These are phyloP conservation scores for Microchrysa polita DNA, from an alignment of 2,888 invertebrate species.

Conservation along the genomic window DNA sequence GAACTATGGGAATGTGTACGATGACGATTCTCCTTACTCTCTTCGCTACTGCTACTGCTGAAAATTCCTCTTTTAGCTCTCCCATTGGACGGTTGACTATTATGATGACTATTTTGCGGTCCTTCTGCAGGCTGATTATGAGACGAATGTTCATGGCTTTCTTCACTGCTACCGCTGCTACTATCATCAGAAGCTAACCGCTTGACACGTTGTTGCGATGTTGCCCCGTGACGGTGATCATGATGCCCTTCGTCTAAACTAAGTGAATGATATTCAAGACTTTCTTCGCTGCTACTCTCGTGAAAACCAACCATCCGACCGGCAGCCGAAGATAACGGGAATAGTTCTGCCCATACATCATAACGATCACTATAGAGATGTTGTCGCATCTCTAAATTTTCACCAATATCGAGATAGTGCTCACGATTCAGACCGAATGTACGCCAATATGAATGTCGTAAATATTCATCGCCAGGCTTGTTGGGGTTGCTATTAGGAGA, in stretches of 20 bases:
- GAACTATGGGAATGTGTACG: neutral
- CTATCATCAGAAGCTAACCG: too few species aligned
- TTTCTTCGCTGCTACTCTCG: neutral
- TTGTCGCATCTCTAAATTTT: conserved; percentile 58
- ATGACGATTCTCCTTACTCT: neutral
- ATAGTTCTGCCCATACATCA: conserved; percentile 61
- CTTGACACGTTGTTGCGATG: too few species aligned
- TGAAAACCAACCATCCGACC: neutral
- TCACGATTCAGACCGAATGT: conserved; percentile 61
- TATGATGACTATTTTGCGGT: too few species aligned
- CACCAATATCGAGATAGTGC: conserved; percentile 61
- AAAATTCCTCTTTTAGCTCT: too few species aligned
- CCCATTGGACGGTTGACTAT: too few species aligned
- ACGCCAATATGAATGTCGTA: conserved; percentile 59
- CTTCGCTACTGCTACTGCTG: too few species aligned
- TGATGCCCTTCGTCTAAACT: neutral
- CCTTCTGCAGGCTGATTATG: too few species aligned
- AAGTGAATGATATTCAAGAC: neutral
- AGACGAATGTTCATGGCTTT: too few species aligned
- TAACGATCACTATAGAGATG: conserved; percentile 60
- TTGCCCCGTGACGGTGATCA: neutral
- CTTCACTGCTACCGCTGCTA: too few species aligned
- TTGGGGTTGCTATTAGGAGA: conserved; percentile 59
- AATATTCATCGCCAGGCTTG: conserved; percentile 59
- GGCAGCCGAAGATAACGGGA: conserved; percentile 59